Evolutionary conservation across 2,797 vertebrate species (phyloP).

Genomic region (Megaceryle alcyon): DNA sequence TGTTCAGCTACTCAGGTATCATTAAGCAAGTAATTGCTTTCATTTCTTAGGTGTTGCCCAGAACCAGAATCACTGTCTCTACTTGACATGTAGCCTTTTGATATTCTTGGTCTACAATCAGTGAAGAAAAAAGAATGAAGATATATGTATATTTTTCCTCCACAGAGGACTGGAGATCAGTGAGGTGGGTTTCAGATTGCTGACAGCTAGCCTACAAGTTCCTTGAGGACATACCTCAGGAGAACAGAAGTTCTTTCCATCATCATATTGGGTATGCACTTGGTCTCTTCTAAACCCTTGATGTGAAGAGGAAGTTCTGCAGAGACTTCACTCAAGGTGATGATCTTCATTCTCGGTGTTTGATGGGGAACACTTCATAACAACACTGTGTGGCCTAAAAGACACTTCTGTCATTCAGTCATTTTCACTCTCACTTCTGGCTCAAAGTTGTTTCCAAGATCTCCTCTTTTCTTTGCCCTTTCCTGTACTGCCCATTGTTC

Average conservation of each 20-base stretch:
- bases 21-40: not conserved
- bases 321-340: not conserved
- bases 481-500: accelerated
- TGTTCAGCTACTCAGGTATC: not conserved
- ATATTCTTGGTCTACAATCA: not conserved
- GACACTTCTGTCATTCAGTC: not conserved
- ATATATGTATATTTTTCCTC: not conserved
- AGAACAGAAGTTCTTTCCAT: not conserved
- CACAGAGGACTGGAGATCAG: not conserved
- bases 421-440: not conserved
- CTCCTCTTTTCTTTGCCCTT: not conserved
- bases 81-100: not conserved
- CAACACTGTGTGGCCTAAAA: not conserved
- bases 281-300: not conserved
- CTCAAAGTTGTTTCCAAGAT: not conserved
- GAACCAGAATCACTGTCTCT: not conserved
- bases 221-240: not conserved
- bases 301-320: not conserved
- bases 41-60: not conserved
- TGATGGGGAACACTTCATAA: not conserved
- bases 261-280: accelerated
- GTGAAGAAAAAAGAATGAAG: not conserved
- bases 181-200: not conserved
- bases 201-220: not conserved
- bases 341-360: not conserved